Conservation (phyloP, 2,797 vertebrate species). For the Poeciliopsis gracilis region DNA sequence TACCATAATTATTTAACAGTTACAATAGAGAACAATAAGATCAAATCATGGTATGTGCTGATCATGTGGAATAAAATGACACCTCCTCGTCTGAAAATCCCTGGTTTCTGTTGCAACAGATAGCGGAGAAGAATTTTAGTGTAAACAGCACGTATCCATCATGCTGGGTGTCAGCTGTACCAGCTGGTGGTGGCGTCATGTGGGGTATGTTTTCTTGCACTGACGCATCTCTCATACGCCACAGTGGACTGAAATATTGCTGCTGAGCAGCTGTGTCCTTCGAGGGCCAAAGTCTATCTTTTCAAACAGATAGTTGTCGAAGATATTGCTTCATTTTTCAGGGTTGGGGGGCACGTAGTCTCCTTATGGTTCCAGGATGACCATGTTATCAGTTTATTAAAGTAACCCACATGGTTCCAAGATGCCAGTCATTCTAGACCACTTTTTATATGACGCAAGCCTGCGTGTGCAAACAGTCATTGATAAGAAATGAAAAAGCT, state of each 20-base stretch:
- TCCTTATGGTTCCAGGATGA: constrained; percentile 18
- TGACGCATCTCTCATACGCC: constrained; percentile 53
- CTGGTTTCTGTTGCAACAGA: constrained; percentile 42
- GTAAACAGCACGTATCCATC: constrained; percentile 54
- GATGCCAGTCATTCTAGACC: neutral
- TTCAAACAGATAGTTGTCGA: constrained; percentile 10
- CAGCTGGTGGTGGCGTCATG: constrained; percentile 59
- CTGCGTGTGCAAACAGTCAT: neutral
- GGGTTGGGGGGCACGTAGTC: neutral
- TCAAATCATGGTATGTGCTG: constrained; percentile 10
- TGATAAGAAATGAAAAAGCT: constrained; percentile 15
- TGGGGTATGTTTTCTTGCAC: constrained; percentile 53
- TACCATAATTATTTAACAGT: neutral
- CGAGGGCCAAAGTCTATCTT: constrained; percentile 20
- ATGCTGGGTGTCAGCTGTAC: constrained; percentile 52
- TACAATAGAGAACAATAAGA: neutral
- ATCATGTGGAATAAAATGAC: constrained; percentile 31
- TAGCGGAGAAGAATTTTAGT: constrained; percentile 20
- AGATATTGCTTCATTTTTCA: constrained; percentile 14
- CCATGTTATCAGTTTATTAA: constrained; percentile 12
- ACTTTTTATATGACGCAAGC: constrained; percentile 1
- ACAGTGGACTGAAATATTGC: constrained; percentile 54
- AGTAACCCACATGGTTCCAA: constrained; percentile 8
- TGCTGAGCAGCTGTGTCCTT: constrained; percentile 50
- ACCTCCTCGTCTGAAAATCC: constrained; percentile 39